Base-by-base conservation (phyloP, 92 coral and sea anemone genomes). In the Heteractis magnifica region DNA sequence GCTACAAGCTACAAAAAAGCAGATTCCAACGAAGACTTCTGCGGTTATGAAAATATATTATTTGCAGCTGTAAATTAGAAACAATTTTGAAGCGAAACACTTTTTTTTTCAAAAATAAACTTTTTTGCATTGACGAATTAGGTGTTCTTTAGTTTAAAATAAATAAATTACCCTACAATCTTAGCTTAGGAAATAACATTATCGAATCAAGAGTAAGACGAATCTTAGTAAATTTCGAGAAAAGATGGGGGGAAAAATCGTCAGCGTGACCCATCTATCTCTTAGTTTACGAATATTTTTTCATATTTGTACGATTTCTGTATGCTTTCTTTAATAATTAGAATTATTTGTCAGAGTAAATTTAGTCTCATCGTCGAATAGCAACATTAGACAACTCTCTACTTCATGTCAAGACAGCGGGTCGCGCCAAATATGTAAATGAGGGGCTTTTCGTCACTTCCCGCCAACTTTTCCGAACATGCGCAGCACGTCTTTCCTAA, bases 11-110 rank as follows among this genome's bases (percentile, higher is more conserved):
- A 26, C 49, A 68, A 48, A 13, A 8, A 65, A 65, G 41, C 72
- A 68, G 73, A 68, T 68, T 68, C 73, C 23, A 23, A 1, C 73
- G 73, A 19, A 68, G 73, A 68, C 73, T 68, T 68, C 73, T 68
- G 73, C 49, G 19, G 13, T 68, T 3, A 3, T 8, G 49, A 26
- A 48, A 6, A 20, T 26, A 26, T n/a, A 9, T n/a, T 62, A 18
- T 23, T 62, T 62, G 21, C 21, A 18, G 26, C 23, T 62, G 70
- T 62, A 62, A 10, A 62, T 18, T 62, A 34, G n/a, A 12, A 10
- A 4, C 12, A 7, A 9, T 10, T 9, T 68, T 68, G 16, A 3
- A 21, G 73, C 23, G 48, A 64, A 64, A 64, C 15, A n/a, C 10
- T 3, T 1, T 64, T 9, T 6, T 64, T 58, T 12, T 19, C 44